phyloP scores from a whole-genome alignment of 2,888 invertebrate species.

The Acrobasis consociella region DNA sequence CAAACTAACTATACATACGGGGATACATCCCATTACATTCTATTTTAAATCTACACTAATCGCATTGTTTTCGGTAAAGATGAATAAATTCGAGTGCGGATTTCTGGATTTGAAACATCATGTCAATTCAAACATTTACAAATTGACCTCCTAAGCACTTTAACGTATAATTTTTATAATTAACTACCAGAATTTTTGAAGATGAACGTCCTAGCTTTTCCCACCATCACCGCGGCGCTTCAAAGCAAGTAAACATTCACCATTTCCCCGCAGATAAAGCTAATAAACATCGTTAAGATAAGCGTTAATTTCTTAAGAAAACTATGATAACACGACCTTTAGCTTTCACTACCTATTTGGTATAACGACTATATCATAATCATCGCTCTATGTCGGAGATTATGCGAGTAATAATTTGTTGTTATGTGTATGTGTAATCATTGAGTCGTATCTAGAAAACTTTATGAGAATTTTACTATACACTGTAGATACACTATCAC shows the following conservation, averaged over 20 bases:
- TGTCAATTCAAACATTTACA: no score
- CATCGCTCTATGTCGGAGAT: slow-evolving; percentile 14
- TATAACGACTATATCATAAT: slow-evolving; percentile 30
- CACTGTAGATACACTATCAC: neutral
- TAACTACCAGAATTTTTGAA: slow-evolving; percentile 1
- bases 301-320: slow-evolving; percentile 66
- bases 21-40: no score
- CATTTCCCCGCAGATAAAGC: slow-evolving; percentile 63
- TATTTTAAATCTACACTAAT: no score
- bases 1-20: no score
- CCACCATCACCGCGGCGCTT: slow-evolving; percentile 39
- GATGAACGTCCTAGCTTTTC: slow-evolving; percentile 1
- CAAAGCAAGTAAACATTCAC: slow-evolving; percentile 58
- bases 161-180: slow-evolving; percentile 14
- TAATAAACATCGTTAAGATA: slow-evolving; percentile 64
- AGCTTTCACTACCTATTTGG: slow-evolving; percentile 38
- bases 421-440: slow-evolving; percentile 8
- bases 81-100: no score
- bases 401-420: slow-evolving; percentile 9
- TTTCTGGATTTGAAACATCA: no score
- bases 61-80: no score
- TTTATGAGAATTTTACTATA: neutral
- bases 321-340: slow-evolving; percentile 49
- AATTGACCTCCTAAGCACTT: neutral
- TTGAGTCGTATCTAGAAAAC: slow-evolving; percentile 9